Conservation (phyloP, 2,113 vertebrate genomes). For the Tilapia sparmanii region DNA sequence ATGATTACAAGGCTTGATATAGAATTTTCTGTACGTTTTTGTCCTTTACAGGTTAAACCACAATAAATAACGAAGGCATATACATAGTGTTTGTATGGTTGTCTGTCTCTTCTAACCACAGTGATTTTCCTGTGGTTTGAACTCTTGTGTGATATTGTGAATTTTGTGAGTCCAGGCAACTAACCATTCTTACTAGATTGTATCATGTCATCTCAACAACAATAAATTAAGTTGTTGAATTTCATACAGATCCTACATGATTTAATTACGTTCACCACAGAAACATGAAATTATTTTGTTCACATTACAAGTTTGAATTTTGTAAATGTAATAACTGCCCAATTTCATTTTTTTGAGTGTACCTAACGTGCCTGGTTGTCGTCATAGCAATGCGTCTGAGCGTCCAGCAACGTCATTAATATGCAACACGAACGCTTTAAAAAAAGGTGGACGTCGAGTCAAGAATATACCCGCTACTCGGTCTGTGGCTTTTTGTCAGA, state of each 20-base stretch:
- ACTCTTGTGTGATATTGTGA: no score
- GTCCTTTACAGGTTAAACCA: no score
- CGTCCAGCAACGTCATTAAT: rapidly evolving
- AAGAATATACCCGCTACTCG: not conserved
- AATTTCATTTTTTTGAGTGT: rapidly evolving
- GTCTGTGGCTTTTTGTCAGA: not conserved
- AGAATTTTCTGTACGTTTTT: no score
- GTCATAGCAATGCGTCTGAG: not conserved
- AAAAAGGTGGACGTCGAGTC: rapidly evolving
- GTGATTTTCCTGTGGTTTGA: no score
- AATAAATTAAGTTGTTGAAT: rapidly evolving
- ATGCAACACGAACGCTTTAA: rapidly evolving
- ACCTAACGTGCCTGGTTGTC: rapidly evolving
- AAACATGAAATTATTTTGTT: not conserved
- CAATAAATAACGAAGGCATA: no score
- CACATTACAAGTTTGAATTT: not conserved
- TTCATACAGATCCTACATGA: not conserved
- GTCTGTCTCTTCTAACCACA: no score
- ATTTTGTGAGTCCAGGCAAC: no score
- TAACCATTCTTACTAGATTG: no score
- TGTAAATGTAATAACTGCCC: rapidly evolving
- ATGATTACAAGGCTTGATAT: no score
- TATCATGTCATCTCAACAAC: not conserved
- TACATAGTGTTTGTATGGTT: no score
- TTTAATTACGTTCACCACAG: rapidly evolving